A percentile compares a stretch with the other conserved stretches of the same genome.
These are phyloP conservation scores for Noctua comes DNA, from an alignment of 2,888 invertebrate species.

Conservation along the genomic window DNA sequence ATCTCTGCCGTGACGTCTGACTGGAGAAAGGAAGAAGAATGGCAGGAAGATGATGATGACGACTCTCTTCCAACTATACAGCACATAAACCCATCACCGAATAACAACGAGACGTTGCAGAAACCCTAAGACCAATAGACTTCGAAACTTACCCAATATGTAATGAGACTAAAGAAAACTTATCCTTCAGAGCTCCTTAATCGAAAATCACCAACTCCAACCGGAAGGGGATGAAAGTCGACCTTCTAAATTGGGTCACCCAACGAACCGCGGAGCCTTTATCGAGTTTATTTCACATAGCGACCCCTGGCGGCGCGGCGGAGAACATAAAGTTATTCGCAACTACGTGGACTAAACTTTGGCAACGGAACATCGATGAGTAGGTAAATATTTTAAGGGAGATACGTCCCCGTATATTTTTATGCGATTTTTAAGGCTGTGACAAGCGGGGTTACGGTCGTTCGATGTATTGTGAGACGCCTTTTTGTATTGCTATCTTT, in stretches of 20 bases:
- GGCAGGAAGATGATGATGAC: neutral
- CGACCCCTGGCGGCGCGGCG: constrained; percentile 48
- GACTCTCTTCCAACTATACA: neutral
- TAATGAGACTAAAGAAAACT: constrained; percentile 48
- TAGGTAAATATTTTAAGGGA: constrained; percentile 63
- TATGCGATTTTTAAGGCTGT: constrained; percentile 57
- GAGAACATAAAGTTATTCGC: constrained; percentile 61
- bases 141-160: constrained; percentile 47
- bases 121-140: constrained; percentile 17
- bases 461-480: constrained; percentile 52
- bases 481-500: constrained; percentile 38
- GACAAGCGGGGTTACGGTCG: constrained; percentile 44
- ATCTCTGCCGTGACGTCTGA: neutral
- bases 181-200: constrained; percentile 63
- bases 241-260: constrained; percentile 75
- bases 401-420: constrained; percentile 56
- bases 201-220: constrained; percentile 69
- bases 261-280: constrained; percentile 69
- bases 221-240: constrained; percentile 58
- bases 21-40: neutral
- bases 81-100: neutral
- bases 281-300: constrained; percentile 59
- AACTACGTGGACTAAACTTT: constrained; percentile 53
- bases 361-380: constrained; percentile 40
- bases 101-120: neutral